These are phyloP conservation scores for Chrysina gloriosa DNA, from an alignment of 2,888 invertebrate genomes.

Conservation along the genomic window DNA sequence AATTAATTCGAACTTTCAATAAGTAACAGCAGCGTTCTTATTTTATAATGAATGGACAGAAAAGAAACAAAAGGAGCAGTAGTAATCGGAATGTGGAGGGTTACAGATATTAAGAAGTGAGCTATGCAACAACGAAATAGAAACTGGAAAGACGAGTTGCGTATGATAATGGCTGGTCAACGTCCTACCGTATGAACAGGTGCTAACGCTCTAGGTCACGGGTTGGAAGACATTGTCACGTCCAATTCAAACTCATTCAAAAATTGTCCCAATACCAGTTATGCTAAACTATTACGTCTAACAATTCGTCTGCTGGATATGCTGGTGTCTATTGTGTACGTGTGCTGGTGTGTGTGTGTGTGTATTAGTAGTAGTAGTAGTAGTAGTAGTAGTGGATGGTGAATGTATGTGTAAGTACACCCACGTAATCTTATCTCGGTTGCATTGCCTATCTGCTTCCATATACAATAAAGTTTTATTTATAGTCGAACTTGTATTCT, in stretches of 20 bases:
- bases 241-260: conserved; percentile 48
- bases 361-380: background rate
- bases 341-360: conserved; percentile 4
- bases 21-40: conserved; percentile 30
- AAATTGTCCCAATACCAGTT: conserved; percentile 49
- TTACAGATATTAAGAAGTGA: conserved; percentile 43
- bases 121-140: conserved; percentile 57
- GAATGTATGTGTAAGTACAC: conserved; percentile 33
- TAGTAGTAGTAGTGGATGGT: too few relatives aligned
- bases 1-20: conserved; percentile 36
- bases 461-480: conserved; percentile 36
- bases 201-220: conserved; percentile 61
- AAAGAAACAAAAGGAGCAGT: conserved; percentile 37
- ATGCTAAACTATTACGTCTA: conserved; percentile 48
- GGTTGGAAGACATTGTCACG: conserved; percentile 47
- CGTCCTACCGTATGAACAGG: conserved; percentile 61
- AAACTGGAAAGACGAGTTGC: conserved; percentile 65
- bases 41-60: conserved; percentile 41
- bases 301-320: conserved; percentile 42
- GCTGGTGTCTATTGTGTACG: conserved; percentile 24
- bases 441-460: conserved; percentile 19
- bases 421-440: conserved; percentile 33
- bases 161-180: conserved; percentile 64
- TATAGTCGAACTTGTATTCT: conserved; percentile 19
- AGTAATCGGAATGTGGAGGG: conserved; percentile 44